A percentile compares a stretch with the other conserved stretches of the same genome.
phyloP scores from a whole-genome alignment of 2,797 vertebrate species.

The Loriculus beryllinus region DNA sequence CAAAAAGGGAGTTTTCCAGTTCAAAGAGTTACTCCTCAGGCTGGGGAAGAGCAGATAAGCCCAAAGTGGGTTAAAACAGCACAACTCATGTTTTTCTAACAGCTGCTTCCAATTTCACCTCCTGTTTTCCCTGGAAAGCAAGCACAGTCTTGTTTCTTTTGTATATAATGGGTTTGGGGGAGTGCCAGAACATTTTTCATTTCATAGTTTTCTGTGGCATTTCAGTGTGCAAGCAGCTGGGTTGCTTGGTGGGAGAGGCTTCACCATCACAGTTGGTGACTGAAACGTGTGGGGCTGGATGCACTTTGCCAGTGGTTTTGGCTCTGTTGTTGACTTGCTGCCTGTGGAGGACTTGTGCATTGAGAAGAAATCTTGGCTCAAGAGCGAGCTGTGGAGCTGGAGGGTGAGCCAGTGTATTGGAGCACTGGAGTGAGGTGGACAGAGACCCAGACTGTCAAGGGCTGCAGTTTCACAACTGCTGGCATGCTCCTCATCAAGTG shows the following conservation, averaged over 20 bases:
- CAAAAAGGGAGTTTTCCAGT: not conserved
- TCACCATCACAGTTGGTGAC: not conserved
- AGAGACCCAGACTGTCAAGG: not conserved
- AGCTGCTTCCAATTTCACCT: not conserved
- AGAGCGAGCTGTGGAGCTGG: not conserved
- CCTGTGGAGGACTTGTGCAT: not conserved
- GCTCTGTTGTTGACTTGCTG: not conserved
- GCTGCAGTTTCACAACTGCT: not conserved
- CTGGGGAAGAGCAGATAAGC: not conserved
- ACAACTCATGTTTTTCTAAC: not conserved
- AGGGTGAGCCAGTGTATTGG: not conserved
- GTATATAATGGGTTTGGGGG: not conserved
- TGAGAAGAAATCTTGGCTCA: not conserved
- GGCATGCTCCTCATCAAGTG: accelerated
- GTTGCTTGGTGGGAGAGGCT: not conserved
- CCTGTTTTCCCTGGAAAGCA: constrained; percentile 44
- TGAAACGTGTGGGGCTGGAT: accelerated
- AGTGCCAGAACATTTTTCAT: not conserved
- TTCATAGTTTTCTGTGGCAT: not conserved
- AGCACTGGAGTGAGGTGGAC: not conserved
- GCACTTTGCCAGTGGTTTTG: accelerated
- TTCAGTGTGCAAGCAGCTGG: accelerated
- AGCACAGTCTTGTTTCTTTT: not conserved
- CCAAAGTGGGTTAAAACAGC: not conserved
- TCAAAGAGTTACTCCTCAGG: not conserved